phyloP scores from a whole-genome alignment of 2,797 vertebrate species.

The Hapalemur alaotrensis region DNA sequence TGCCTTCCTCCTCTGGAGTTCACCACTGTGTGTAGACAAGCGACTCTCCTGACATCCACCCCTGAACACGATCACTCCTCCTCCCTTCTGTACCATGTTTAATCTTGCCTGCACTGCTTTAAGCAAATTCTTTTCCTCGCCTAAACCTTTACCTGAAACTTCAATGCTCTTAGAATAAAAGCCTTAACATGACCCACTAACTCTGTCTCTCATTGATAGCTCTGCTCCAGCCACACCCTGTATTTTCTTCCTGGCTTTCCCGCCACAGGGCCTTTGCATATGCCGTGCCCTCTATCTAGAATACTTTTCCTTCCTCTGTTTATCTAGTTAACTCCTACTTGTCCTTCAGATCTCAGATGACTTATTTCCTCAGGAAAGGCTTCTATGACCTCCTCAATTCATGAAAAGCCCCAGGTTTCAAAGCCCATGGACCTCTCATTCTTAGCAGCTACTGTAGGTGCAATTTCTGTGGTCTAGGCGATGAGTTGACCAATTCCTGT shows the following conservation, averaged over 20 bases:
- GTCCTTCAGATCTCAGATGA: neutral
- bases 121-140: neutral
- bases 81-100: too few relatives aligned
- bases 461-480: neutral
- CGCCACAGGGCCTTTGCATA: neutral
- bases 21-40: neutral
- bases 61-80: too few relatives aligned
- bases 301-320: neutral
- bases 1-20: neutral
- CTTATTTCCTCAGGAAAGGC: neutral
- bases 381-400: neutral
- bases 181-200: neutral
- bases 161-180: neutral
- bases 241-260: neutral
- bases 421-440: neutral
- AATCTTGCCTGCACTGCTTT: neutral
- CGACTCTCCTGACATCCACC: neutral
- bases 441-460: neutral
- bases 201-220: neutral
- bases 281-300: neutral
- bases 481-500: neutral
- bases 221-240: neutral
- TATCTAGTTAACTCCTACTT: neutral
- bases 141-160: neutral
- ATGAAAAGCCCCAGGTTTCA: neutral